Evolutionary conservation across 2,888 invertebrate genomes (phyloP), one percentile per base, ranked within the genome.

Genomic region (Sinodicranocentrus sp.): DNA sequence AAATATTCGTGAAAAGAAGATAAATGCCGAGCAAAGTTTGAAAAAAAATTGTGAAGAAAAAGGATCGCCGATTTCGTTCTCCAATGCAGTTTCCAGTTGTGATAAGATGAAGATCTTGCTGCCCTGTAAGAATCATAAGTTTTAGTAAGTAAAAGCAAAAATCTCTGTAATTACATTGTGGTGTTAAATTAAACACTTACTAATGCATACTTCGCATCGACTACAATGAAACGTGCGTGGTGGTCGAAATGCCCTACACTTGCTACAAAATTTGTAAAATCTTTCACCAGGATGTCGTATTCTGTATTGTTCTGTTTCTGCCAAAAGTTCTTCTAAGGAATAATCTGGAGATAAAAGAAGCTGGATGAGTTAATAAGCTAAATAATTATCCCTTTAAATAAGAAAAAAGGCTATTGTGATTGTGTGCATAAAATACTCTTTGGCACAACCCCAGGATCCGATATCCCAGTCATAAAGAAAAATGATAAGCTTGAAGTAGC

Each of bases 391-490:
- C 13, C 10, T 10, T 1, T 8, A 19, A 26, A 13, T 25, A 21
- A 23, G 1, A 23, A 17, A 13, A 17, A 17, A 25, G n/a, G 3
- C 3, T 63, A 43, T 1, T 28, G n/a, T 65, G 15, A 65, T 43
- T 6, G 17, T 8, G 5, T 13, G 28, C 0, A 17, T 26, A n/a
- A 15, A 1, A 21, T 79, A 84, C 84, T 76, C 70, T 72, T 61
- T 10, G 84, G 84, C 0, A 84, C 71, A 1, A 84, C 76, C 2
- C 84, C 84, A 2, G 84, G 84, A 23, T 84, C 84, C 10, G 63
- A 71, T 15, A 80, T 52, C 0, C 78, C 75, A 1, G 76, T 44
- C 10, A 23, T 52, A 8, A 80, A 54, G 23, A 75, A 84, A 0
- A 54, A 19, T 0, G 52, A 25, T 0, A 76, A 6, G 26, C 63